phyloP scores from a whole-genome alignment of 2,888 invertebrate genomes.

The Brenthis daphne region DNA sequence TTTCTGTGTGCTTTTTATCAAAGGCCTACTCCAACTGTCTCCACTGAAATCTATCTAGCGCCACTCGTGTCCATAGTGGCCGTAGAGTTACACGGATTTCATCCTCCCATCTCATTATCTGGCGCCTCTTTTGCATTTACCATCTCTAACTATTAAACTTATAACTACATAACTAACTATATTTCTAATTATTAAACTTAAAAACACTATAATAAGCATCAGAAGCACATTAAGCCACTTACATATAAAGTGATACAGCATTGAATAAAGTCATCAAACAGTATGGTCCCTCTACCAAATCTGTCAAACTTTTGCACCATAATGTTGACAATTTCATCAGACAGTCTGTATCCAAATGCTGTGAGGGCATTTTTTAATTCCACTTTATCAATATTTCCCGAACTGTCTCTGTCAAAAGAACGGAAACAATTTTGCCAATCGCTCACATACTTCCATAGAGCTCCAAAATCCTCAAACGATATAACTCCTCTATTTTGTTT shows the following conservation, averaged over 20 bases:
- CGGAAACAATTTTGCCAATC: conserved; percentile 99
- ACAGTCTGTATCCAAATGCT: conserved; percentile 94
- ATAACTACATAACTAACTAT: no score
- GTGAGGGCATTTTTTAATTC: conserved; percentile 95
- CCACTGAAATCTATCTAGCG: no score
- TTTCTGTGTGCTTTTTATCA: no score
- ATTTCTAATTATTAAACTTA: not conserved
- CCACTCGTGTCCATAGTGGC: no score
- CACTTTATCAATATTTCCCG: conserved; percentile 94
- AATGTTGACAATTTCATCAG: conserved; percentile 89
- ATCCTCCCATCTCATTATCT: no score
- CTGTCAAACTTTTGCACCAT: conserved; percentile 97
- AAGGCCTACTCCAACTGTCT: no score
- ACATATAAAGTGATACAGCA: conserved; percentile 96
- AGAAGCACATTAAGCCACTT: conserved; percentile 68
- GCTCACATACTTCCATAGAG: conserved; percentile 98
- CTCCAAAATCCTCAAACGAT: conserved; percentile 96
- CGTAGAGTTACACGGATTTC: no score
- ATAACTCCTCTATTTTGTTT: conserved; percentile 93
- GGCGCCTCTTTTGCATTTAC: no score
- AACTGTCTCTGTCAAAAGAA: conserved; percentile 95
- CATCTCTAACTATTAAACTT: no score
- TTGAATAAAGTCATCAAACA: conserved; percentile 99
- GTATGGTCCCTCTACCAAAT: conserved; percentile 93
- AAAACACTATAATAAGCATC: conserved; percentile 27